A percentile compares a stretch with the other conserved stretches of the same genome.
These are phyloP conservation scores for Rana temporaria DNA, from an alignment of 2,113 vertebrate genomes.

Conservation along the genomic window DNA sequence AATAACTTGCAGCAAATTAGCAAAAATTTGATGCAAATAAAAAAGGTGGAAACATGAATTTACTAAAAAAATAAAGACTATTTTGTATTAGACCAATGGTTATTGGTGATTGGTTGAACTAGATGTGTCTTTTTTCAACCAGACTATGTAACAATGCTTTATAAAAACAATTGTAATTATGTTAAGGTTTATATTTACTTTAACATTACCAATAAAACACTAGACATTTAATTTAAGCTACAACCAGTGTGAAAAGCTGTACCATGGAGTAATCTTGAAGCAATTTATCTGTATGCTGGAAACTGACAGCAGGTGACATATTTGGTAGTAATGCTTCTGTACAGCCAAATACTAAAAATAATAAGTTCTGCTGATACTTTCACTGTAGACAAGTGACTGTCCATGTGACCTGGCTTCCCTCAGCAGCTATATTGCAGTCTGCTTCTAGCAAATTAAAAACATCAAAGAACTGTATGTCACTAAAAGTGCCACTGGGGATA, in stretches of 20 bases:
- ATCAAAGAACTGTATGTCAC: conserved; percentile 32
- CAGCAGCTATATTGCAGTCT: conserved; percentile 7
- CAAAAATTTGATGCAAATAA: no score
- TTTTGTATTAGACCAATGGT: no score
- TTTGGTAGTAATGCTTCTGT: background rate
- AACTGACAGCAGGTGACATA: background rate
- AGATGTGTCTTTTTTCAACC: no score
- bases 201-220: no score
- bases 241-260: background rate
- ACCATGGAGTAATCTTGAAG: no score
- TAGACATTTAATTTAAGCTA: background rate
- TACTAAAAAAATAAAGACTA: no score
- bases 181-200: no score
- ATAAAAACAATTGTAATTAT: no score
- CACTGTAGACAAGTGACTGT: background rate
- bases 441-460: conserved; percentile 36
- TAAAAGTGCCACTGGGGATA: conserved; percentile 50
- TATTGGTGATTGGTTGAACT: no score
- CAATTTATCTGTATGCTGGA: background rate
- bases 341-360: conserved; percentile 3
- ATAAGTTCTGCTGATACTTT: conserved; percentile 18
- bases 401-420: background rate
- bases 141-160: no score
- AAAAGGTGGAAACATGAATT: no score
- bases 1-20: no score